These are phyloP conservation scores for Megaleporinus macrocephalus DNA, from an alignment of 2,113 vertebrate species.

Conservation along the genomic window DNA sequence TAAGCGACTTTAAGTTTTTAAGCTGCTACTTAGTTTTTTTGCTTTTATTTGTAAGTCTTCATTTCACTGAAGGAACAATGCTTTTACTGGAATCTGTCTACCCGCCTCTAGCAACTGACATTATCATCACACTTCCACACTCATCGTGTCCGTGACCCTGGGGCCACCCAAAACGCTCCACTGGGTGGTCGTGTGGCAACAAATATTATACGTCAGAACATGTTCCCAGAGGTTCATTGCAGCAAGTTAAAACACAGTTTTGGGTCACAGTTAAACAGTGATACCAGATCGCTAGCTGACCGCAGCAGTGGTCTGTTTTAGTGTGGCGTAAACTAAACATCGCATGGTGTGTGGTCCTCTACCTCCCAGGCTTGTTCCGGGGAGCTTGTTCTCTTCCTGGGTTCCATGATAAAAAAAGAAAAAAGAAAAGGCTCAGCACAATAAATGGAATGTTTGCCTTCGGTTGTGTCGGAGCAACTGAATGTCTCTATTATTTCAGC, in stretches of 20 bases:
- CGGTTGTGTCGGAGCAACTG: slow-evolving; percentile 65
- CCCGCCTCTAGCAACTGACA: not conserved
- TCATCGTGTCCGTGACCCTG: slow-evolving; percentile 17
- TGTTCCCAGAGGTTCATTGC: slow-evolving; percentile 68
- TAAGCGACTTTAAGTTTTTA: no score
- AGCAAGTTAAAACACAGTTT: slow-evolving; percentile 71
- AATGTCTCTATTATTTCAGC: slow-evolving; percentile 71
- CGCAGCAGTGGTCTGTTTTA: slow-evolving; percentile 52
- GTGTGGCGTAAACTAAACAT: slow-evolving; percentile 60
- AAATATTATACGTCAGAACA: slow-evolving; percentile 72
- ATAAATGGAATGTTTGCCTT: slow-evolving; percentile 76
- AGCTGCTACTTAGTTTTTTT: no score
- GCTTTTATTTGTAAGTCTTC: not conserved
- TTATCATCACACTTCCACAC: not conserved
- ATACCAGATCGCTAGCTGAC: slow-evolving; percentile 56
- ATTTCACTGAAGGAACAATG: not conserved
- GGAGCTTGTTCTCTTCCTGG: slow-evolving; percentile 70
- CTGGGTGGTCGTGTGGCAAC: slow-evolving; percentile 75
- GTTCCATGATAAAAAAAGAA: slow-evolving; percentile 61
- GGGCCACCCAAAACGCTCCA: slow-evolving; percentile 39
- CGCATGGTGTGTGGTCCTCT: slow-evolving; percentile 79
- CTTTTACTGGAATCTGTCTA: not conserved
- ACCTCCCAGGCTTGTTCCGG: slow-evolving; percentile 76
- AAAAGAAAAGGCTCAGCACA: slow-evolving; percentile 62
- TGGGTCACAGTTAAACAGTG: slow-evolving; percentile 51